Evolutionary conservation across 2,113 vertebrate genomes (phyloP).

Genomic region (Alces alces): DNA sequence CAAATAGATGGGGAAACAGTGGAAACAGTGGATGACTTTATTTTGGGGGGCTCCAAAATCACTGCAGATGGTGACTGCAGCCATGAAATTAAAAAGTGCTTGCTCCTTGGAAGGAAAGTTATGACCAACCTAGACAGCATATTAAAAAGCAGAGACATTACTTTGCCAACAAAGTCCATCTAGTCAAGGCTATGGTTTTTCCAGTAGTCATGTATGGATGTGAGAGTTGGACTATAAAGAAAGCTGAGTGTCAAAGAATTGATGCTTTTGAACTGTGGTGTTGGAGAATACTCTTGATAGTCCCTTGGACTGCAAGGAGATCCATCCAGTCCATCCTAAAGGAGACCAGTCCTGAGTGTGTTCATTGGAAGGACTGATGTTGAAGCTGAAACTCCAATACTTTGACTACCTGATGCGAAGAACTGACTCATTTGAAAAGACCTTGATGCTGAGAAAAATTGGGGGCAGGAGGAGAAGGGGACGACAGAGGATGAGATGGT

Average conservation of each 20-base stretch:
- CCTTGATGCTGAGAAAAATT: background rate
- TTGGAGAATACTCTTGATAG: background rate
- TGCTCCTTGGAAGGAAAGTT: background rate
- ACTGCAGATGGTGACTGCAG: background rate
- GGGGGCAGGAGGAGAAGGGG: background rate
- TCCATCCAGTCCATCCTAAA: background rate
- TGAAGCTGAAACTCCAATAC: background rate
- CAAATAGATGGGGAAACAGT: background rate
- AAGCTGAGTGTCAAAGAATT: background rate
- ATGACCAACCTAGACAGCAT: background rate
- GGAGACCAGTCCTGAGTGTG: background rate
- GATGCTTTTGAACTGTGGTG: background rate
- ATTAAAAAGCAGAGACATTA: background rate
- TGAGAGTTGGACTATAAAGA: background rate
- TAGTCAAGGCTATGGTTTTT: background rate
- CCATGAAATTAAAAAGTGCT: background rate
- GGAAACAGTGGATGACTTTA: background rate
- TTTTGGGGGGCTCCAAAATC: background rate
- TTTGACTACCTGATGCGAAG: background rate
- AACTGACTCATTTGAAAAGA: background rate
- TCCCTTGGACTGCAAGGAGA: background rate
- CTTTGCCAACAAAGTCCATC: background rate
- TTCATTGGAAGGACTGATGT: background rate
- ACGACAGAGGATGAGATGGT: background rate
- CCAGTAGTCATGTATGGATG: background rate